phyloP scores from a whole-genome alignment of 1,140 invertebrate species.

The Hycleus cichorii region DNA sequence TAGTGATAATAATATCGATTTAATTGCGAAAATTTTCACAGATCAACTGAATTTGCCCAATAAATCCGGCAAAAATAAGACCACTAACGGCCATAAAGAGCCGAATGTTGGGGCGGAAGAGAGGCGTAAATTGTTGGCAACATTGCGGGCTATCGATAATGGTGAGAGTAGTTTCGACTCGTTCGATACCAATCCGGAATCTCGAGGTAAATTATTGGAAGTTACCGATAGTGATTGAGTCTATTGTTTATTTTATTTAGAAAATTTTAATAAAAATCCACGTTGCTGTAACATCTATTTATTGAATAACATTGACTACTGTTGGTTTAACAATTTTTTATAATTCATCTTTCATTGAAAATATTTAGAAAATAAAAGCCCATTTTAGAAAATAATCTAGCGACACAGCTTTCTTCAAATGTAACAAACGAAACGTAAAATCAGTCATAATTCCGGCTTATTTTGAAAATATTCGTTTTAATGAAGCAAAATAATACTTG shows the following conservation, averaged over 20 bases:
- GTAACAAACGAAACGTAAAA: too few relatives aligned
- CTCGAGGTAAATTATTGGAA: constrained; percentile 35
- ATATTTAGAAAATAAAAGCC: background rate
- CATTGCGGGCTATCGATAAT: constrained; percentile 57
- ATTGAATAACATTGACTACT: constrained; percentile 25
- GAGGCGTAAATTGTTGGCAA: constrained; percentile 54
- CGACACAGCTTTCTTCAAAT: too few relatives aligned
- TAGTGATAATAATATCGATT: constrained; percentile 20
- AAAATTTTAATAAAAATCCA: constrained; percentile 4
- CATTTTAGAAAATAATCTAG: background rate
- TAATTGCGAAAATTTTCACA: constrained; percentile 31
- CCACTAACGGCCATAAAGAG: constrained; percentile 25
- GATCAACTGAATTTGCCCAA: constrained; percentile 29
- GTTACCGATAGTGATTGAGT: background rate
- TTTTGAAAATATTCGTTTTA: too few relatives aligned
- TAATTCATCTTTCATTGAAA: background rate
- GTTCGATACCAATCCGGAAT: constrained; percentile 6
- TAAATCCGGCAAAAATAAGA: constrained; percentile 18
- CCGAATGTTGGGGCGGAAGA: constrained; percentile 34
- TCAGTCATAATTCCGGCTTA: too few relatives aligned
- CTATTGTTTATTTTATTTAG: too few relatives aligned
- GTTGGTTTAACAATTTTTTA: background rate
- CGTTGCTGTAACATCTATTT: constrained; percentile 25
- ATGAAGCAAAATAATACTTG: too few relatives aligned
- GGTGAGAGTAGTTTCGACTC: constrained; percentile 46